Percentiles rank a stretch among this genome's conserved stretches.
phyloP scores from a whole-genome alignment of 2,113 vertebrate genomes.

The Otis tarda region DNA sequence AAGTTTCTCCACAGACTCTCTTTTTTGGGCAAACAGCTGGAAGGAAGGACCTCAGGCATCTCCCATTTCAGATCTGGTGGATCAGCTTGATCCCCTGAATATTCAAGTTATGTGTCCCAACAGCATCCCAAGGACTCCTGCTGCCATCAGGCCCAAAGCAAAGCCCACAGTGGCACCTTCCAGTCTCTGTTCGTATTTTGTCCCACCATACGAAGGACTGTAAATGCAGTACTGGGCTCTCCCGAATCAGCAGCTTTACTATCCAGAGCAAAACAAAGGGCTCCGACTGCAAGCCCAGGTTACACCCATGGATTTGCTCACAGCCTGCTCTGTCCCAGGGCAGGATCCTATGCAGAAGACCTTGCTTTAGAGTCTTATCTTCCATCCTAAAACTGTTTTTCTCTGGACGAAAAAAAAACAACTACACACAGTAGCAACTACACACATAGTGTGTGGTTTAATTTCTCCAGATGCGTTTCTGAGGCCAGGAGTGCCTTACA shows the following conservation, averaged over 20 bases:
- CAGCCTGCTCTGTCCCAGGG: accelerated
- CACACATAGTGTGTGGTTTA: background rate
- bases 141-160: background rate
- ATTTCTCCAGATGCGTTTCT: background rate
- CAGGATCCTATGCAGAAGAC: background rate
- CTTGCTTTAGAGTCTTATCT: background rate
- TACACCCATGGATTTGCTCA: background rate
- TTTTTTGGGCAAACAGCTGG: background rate
- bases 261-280: background rate
- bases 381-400: background rate
- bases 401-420: background rate
- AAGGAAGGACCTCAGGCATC: background rate
- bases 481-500: background rate
- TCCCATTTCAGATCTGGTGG: background rate
- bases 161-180: background rate
- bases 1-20: background rate
- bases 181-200: background rate
- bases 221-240: background rate
- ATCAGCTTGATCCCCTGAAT: background rate
- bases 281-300: background rate
- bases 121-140: background rate
- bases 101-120: background rate
- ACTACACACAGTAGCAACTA: background rate
- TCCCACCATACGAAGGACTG: background rate
- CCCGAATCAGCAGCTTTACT: background rate